Evolutionary conservation across 2,113 vertebrate species (phyloP).

Genomic region (Clarias macrocephalus): DNA sequence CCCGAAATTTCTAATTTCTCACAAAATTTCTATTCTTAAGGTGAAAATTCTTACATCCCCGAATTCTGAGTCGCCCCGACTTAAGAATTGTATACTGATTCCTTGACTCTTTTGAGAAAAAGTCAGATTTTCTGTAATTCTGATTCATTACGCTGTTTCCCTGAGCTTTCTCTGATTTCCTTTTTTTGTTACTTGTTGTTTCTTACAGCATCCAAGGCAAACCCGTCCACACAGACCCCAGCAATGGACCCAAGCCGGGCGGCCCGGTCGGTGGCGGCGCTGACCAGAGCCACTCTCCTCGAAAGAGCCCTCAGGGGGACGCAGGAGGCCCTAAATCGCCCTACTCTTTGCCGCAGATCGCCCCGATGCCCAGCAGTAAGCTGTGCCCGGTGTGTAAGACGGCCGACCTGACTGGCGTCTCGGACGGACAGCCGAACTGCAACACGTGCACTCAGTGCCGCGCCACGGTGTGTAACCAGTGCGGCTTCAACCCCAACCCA

Average conservation of each 20-base stretch:
- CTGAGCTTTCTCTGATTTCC: constrained; percentile 25
- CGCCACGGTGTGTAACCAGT: constrained; percentile 95
- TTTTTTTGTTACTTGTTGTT: constrained; percentile 22
- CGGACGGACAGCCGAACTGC: constrained; percentile 84
- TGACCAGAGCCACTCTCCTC: constrained; percentile 61
- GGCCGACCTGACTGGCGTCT: constrained; percentile 85
- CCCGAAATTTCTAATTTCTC: no score
- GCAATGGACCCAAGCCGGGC: constrained; percentile 62
- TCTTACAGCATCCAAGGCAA: constrained; percentile 57
- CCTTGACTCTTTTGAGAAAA: not conserved
- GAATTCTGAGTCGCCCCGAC: no score
- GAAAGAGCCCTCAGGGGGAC: constrained; percentile 75
- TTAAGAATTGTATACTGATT: not conserved
- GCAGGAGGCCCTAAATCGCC: constrained; percentile 78
- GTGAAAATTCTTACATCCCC: no score
- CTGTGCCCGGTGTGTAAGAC: constrained; percentile 98
- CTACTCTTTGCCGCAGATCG: constrained; percentile 95
- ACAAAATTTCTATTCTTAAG: no score
- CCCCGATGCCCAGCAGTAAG: constrained; percentile 95
- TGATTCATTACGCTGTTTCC: not conserved
- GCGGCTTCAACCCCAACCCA: constrained; percentile 98
- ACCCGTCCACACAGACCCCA: constrained; percentile 64
- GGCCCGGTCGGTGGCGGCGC: constrained; percentile 10
- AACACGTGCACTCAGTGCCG: constrained; percentile 95
- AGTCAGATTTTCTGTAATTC: no score